Conservation (phyloP, 2,888 invertebrate genomes). For the Ametastegia equiseti region DNA sequence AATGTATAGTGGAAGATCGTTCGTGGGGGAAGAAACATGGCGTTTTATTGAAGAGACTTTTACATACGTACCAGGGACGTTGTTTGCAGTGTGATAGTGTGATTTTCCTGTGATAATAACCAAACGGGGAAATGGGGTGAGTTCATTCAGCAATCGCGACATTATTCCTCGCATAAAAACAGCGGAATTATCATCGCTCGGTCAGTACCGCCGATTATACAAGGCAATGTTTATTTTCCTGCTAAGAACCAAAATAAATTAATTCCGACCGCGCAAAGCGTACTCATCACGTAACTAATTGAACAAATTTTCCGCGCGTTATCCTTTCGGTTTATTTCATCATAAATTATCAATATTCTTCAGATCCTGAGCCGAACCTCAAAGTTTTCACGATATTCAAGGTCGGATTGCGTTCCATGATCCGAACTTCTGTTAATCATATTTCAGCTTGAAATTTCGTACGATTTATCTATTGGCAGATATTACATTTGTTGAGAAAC, state of each 20-base stretch:
- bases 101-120: constrained; percentile 36
- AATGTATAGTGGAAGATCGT: constrained; percentile 26
- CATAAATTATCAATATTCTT: no score
- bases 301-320: not conserved
- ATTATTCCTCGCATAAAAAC: not conserved
- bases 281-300: not conserved
- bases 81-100: constrained; percentile 38
- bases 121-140: constrained; percentile 29
- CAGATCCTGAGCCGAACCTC: constrained; percentile 13
- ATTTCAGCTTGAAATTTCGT: not conserved
- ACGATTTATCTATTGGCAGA: no score
- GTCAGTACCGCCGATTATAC: not conserved
- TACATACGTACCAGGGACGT: constrained; percentile 31
- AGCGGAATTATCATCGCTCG: not conserved
- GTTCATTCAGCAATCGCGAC: not conserved
- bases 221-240: constrained; percentile 20
- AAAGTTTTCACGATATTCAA: constrained; percentile 7
- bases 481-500: not conserved
- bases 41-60: constrained; percentile 35
- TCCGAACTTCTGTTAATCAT: not conserved
- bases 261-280: not conserved
- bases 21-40: constrained; percentile 23
- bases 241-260: constrained; percentile 8
- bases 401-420: constrained; percentile 1
- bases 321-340: not conserved